These are phyloP conservation scores for Aurelia coerulea DNA, from an alignment of 30 jellyfish, hydroid and myxozoan genomes.

Conservation along the genomic window DNA sequence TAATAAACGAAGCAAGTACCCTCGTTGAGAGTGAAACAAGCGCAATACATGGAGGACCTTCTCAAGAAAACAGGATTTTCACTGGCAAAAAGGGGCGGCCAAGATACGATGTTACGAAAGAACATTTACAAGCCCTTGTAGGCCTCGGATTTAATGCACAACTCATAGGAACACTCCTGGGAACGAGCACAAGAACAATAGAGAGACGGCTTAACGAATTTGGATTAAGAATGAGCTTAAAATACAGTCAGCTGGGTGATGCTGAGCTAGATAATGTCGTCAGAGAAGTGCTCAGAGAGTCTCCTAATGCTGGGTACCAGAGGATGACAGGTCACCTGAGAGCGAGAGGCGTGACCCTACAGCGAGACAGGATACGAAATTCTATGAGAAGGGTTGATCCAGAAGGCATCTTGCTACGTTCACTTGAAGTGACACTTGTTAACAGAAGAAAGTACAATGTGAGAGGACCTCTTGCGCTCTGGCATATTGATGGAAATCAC, in stretches of 20 bases:
- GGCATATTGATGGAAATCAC: constrained; percentile 20
- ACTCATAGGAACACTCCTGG: not conserved
- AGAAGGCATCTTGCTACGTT: constrained; percentile 18
- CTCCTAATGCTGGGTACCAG: too few species aligned
- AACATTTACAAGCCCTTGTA: not conserved
- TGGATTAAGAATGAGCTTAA: too few species aligned
- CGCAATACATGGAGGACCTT: too few species aligned
- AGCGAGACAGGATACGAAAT: constrained; percentile 7
- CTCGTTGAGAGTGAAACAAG: too few species aligned
- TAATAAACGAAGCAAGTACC: too few species aligned
- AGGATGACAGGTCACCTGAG: not conserved
- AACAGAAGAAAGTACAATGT: constrained; percentile 5
- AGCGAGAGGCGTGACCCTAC: constrained; percentile 2
- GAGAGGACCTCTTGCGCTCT: constrained; percentile 5
- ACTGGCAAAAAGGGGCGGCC: not conserved
- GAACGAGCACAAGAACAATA: not conserved
- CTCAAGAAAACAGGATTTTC: too few species aligned
- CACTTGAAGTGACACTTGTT: not conserved
- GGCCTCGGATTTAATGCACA: constrained; percentile 8
- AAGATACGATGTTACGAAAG: not conserved
- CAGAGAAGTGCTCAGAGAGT: too few species aligned
- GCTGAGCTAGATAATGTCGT: too few species aligned
- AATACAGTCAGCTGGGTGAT: too few species aligned
- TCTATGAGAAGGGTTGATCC: constrained; percentile 10
- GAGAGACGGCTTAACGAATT: too few species aligned